These are phyloP conservation scores for Epinotia nisella DNA, from an alignment of 2,888 invertebrate genomes.

Conservation along the genomic window DNA sequence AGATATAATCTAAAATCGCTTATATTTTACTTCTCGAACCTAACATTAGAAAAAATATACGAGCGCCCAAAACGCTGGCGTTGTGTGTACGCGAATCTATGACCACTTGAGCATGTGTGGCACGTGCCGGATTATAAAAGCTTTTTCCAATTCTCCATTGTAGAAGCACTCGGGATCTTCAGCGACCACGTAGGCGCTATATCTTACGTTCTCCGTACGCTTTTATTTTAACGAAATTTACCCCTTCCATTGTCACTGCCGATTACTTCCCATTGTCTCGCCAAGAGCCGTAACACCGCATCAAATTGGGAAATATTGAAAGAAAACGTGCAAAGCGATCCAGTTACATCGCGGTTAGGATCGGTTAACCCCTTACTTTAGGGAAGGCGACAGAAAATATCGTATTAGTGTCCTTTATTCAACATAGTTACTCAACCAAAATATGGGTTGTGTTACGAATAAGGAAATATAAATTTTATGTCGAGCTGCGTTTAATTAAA, in stretches of 20 bases:
- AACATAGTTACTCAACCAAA: not conserved
- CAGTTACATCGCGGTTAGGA: slow-evolving; percentile 61
- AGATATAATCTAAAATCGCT: slow-evolving; percentile 30
- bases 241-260: slow-evolving; percentile 79
- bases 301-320: slow-evolving; percentile 84
- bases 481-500: slow-evolving; percentile 36
- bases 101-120: slow-evolving; percentile 78
- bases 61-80: slow-evolving; percentile 43
- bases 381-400: slow-evolving; percentile 48
- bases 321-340: slow-evolving; percentile 78
- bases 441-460: not conserved
- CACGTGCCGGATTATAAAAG: slow-evolving; percentile 84
- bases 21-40: slow-evolving; percentile 38
- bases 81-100: slow-evolving; percentile 59
- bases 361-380: slow-evolving; percentile 55
- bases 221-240: slow-evolving; percentile 85
- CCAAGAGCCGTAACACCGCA: slow-evolving; percentile 70
- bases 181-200: slow-evolving; percentile 83
- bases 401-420: slow-evolving; percentile 4
- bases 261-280: slow-evolving; percentile 82
- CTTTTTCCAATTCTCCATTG: slow-evolving; percentile 85
- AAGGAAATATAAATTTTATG: slow-evolving; percentile 17
- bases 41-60: slow-evolving; percentile 44
- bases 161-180: slow-evolving; percentile 75
- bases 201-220: slow-evolving; percentile 81